Evolutionary conservation across 2,888 invertebrate genomes (phyloP).

Genomic region (Fissipunctia ypsillon): DNA sequence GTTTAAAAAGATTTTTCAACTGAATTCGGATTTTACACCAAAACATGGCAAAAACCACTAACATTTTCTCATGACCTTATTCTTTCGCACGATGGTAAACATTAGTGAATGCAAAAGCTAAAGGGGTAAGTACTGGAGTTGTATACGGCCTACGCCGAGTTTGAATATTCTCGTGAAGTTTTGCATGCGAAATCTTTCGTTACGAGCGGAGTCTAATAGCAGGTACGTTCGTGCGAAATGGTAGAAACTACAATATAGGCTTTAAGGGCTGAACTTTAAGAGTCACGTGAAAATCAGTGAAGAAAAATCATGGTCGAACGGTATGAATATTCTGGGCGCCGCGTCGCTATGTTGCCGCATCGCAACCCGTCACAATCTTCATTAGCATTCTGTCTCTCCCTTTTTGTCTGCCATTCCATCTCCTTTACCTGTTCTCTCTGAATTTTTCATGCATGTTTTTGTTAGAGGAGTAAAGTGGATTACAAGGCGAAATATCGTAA

Average conservation of each 20-base stretch:
- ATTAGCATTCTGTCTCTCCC: slow-evolving; percentile 71
- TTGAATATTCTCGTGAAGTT: slow-evolving; percentile 66
- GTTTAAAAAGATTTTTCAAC: slow-evolving; percentile 31
- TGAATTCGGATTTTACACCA: slow-evolving; percentile 27
- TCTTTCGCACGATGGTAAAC: slow-evolving; percentile 54
- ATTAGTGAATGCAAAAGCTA: slow-evolving; percentile 55
- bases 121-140: slow-evolving; percentile 45
- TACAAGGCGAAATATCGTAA: slow-evolving; percentile 52
- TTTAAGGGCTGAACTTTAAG: slow-evolving; percentile 59
- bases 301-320: slow-evolving; percentile 54
- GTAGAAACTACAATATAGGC: slow-evolving; percentile 60
- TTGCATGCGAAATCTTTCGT: slow-evolving; percentile 65
- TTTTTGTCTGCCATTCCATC: slow-evolving; percentile 64
- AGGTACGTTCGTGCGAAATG: slow-evolving; percentile 44
- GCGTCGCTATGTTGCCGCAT: slow-evolving; percentile 55
- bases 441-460: slow-evolving; percentile 65
- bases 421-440: slow-evolving; percentile 53
- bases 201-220: slow-evolving; percentile 51
- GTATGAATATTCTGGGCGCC: slow-evolving; percentile 66
- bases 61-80: slow-evolving; percentile 57
- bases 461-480: slow-evolving; percentile 57
- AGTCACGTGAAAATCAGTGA: slow-evolving; percentile 44
- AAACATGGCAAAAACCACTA: slow-evolving; percentile 39
- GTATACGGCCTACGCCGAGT: slow-evolving; percentile 53
- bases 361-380: slow-evolving; percentile 68